These are phyloP conservation scores for Hydropotes inermis DNA, from an alignment of 2,113 vertebrate species.

Conservation along the genomic window DNA sequence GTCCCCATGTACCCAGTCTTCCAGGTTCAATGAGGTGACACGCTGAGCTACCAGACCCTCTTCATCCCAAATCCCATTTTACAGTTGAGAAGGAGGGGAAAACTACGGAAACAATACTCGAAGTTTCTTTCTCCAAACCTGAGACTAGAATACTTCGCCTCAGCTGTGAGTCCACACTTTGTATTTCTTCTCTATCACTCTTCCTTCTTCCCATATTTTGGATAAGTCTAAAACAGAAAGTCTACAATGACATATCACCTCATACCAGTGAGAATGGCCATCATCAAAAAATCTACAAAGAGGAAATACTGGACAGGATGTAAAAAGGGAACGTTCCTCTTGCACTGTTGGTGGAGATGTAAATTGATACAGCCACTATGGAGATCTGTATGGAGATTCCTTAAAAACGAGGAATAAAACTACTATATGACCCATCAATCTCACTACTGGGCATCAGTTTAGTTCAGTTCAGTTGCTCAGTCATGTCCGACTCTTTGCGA, in stretches of 20 bases:
- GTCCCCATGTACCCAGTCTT: rapidly evolving
- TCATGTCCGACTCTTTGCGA: too few relatives aligned
- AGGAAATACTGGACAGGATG: not conserved
- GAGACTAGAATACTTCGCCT: not conserved
- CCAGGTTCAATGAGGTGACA: not conserved
- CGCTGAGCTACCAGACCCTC: not conserved
- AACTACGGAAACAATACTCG: not conserved
- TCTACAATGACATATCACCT: not conserved
- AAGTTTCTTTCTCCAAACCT: not conserved
- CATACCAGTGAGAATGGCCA: not conserved
- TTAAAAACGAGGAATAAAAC: not conserved
- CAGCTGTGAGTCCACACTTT: not conserved
- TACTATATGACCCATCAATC: not conserved
- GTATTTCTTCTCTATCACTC: not conserved
- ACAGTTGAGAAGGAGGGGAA: not conserved
- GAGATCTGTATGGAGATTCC: not conserved
- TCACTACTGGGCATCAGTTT: too few relatives aligned
- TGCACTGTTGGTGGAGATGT: not conserved
- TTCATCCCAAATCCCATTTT: not conserved
- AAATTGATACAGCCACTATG: not conserved
- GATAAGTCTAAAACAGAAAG: not conserved
- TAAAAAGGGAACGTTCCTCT: not conserved
- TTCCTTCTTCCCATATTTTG: not conserved
- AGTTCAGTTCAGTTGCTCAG: too few relatives aligned
- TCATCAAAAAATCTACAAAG: not conserved